Evolutionary conservation across 2,888 invertebrate genomes (phyloP), one percentile per base, ranked within the genome.

Genomic region (Himalopsyche japonica): DNA sequence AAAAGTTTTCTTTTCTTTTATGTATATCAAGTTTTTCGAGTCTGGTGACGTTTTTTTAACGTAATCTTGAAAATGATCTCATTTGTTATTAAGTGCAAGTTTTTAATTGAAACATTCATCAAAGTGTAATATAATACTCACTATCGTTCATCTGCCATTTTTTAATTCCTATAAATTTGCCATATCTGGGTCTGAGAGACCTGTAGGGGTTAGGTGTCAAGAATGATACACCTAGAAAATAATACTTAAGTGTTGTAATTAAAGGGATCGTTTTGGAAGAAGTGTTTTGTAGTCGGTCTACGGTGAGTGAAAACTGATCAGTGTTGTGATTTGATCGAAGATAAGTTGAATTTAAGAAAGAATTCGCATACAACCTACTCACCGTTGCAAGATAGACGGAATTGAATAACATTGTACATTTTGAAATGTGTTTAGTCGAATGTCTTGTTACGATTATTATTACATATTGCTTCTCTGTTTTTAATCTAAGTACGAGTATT

Each of bases 181-280:
- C 82, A 82, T 83, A 83, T 83, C 83, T 43, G 34, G 83, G 83
- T 80, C 76, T 30, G 83, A 64, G 43, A n/a, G 79, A 24, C 43
- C 80, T 48, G 43, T 43, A 43, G 43, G 15, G 12, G 80, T 37
- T 70, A 64, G 79, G 64, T 57, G 20, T 76, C 34, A n/a, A 70
- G 30, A 70, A 70, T 57, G 43, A 57, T 30, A 30, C 70, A 70
- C 70, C 30, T 70, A 27, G 70, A 70, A 70, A 70, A 70, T 70
- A 70, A 70, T 70, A 70, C 70, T 27, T 70, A 70, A 70, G 70
- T 70, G 70, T 70, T 70, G 27, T 70, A 70, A 27, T 70, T 70
- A 70, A 70, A 64, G 8, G 70, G 30, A 27, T 70, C 27, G 70
- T 70, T 24, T 64, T 5, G n/a, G 27, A 57, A 57, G 27, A 70